Evolutionary conservation across 2,888 invertebrate species (phyloP).

Genomic region (Tinea trinotella): DNA sequence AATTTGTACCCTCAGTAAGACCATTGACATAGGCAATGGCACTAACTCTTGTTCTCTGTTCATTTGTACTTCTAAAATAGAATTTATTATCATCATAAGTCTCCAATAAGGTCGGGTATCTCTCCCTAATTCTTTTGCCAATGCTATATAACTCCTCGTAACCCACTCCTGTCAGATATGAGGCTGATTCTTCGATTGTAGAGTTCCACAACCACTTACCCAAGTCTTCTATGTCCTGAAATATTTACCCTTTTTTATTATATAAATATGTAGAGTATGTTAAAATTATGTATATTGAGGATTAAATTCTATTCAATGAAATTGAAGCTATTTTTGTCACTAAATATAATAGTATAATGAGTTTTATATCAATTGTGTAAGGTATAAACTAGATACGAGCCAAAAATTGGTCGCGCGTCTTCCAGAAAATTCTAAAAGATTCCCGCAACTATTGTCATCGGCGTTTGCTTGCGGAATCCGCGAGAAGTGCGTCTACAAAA

Average conservation of each 20-base stretch:
- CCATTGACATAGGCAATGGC: constrained; percentile 75
- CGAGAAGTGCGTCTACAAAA: no score
- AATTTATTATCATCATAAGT: constrained; percentile 50
- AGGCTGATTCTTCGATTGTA: constrained; percentile 68
- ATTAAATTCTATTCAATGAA: no score
- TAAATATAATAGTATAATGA: no score
- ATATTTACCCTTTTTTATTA: no score
- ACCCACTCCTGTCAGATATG: constrained; percentile 71
- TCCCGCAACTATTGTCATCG: no score
- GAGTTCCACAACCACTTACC: constrained; percentile 77
- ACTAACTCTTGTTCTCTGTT: constrained; percentile 74
- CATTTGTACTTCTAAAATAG: constrained; percentile 75
- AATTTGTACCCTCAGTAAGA: constrained; percentile 35
- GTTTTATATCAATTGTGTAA: no score
- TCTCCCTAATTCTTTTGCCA: constrained; percentile 47
- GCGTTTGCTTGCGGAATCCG: no score
- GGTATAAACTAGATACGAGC: no score
- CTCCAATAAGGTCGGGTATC: constrained; percentile 51
- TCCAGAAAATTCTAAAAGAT: no score
- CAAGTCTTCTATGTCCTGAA: constrained; percentile 76
- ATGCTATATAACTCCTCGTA: constrained; percentile 78
- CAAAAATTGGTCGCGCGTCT: no score
- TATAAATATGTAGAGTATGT: not conserved
- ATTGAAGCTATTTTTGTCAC: no score
- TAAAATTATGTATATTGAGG: no score